phyloP scores from a whole-genome alignment of 2,888 invertebrate genomes.

The Cremastinae sp. region DNA sequence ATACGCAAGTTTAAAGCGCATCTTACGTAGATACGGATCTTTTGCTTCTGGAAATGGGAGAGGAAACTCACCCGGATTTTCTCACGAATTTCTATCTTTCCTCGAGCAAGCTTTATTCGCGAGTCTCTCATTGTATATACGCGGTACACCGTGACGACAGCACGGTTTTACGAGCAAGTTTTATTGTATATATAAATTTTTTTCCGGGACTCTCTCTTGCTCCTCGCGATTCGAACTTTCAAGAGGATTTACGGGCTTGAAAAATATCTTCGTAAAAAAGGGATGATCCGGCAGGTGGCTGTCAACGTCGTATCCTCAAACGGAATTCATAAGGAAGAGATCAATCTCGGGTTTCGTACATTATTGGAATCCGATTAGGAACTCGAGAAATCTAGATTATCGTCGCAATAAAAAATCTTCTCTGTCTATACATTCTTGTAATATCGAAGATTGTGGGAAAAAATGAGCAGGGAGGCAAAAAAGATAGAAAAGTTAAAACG shows the following conservation, averaged over 20 bases:
- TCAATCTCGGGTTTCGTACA: slow-evolving; percentile 49
- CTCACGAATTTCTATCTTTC: slow-evolving; percentile 30
- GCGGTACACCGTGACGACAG: neutral
- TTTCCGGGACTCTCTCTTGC: slow-evolving; percentile 6
- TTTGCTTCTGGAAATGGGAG: slow-evolving; percentile 24
- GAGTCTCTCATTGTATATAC: neutral
- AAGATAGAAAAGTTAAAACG: slow-evolving; percentile 25
- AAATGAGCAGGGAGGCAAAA: neutral
- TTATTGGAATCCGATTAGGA: slow-evolving; percentile 68
- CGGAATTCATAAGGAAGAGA: slow-evolving; percentile 18
- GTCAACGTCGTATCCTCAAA: slow-evolving; percentile 6
- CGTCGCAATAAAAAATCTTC: neutral
- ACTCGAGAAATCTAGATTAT: slow-evolving; percentile 16
- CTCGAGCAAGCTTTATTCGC: neutral
- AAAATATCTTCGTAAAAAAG: too few species aligned
- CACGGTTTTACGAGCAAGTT: too few species aligned
- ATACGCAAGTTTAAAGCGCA: neutral
- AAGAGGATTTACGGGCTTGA: too few species aligned
- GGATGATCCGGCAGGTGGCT: neutral
- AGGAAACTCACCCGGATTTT: slow-evolving; percentile 43
- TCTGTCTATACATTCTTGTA: neutral
- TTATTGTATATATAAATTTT: too few species aligned
- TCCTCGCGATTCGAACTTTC: neutral
- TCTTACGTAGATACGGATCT: slow-evolving; percentile 18
- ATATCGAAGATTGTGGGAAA: neutral